A percentile compares a stretch with the other conserved stretches of the same genome.
Conservation (phyloP, 2,888 invertebrate species). For the Odontomyia ornata region DNA sequence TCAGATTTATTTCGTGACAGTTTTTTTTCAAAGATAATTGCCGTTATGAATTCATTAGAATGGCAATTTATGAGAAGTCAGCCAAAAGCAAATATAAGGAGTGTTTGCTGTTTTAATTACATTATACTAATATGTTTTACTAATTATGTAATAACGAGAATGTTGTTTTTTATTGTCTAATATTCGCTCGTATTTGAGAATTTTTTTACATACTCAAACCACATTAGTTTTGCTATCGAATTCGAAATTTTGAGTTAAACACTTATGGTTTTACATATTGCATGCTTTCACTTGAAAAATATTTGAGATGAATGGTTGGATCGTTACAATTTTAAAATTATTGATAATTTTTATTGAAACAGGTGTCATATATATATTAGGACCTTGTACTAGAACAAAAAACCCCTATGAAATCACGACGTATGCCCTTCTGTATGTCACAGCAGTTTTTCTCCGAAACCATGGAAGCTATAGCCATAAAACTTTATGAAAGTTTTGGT, state of each 20-base stretch:
- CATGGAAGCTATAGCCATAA: too few relatives aligned
- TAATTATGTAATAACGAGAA: slow-evolving; percentile 25
- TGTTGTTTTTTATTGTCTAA: slow-evolving; percentile 21
- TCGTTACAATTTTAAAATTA: too few relatives aligned
- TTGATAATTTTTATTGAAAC: too few relatives aligned
- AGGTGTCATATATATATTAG: too few relatives aligned
- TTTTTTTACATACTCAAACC: not conserved
- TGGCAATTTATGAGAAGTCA: not conserved
- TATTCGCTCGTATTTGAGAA: not conserved
- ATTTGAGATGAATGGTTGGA: slow-evolving; percentile 5
- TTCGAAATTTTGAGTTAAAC: not conserved
- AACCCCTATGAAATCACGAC: too few relatives aligned
- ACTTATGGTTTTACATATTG: not conserved
- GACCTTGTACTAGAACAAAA: too few relatives aligned
- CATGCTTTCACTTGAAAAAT: not conserved
- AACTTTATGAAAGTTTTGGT: too few relatives aligned
- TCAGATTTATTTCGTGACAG: too few relatives aligned
- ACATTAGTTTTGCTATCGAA: too few relatives aligned
- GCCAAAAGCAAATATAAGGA: slow-evolving; percentile 2
- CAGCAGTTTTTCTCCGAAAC: too few relatives aligned
- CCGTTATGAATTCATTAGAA: not conserved
- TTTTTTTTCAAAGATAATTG: too few relatives aligned
- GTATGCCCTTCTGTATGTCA: too few relatives aligned
- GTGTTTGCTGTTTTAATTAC: slow-evolving; percentile 10
- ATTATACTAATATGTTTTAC: slow-evolving; percentile 24